A percentile compares a stretch with the other conserved stretches of the same genome.
These are phyloP conservation scores for Albula glossodonta DNA, from an alignment of 2,113 vertebrate genomes.

Conservation along the genomic window DNA sequence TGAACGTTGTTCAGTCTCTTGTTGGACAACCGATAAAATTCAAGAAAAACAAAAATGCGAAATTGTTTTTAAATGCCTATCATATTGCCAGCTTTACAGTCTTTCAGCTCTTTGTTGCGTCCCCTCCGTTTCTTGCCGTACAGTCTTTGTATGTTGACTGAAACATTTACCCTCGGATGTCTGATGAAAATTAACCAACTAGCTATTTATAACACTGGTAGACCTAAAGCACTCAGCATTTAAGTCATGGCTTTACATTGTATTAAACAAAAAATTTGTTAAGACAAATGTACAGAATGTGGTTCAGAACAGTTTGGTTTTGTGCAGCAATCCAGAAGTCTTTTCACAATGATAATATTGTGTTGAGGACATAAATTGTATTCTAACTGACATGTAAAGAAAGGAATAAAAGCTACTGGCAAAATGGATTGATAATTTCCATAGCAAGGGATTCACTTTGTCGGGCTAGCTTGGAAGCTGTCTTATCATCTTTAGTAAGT, in stretches of 20 bases:
- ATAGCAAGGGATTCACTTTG: not conserved
- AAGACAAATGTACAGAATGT: not conserved
- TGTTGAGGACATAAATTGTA: not conserved
- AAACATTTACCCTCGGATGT: too few relatives aligned
- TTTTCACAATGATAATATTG: slow-evolving; percentile 7
- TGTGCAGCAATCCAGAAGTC: not conserved
- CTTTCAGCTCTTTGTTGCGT: not conserved
- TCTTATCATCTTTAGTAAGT: not conserved
- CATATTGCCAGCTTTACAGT: too few relatives aligned
- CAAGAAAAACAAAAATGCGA: not conserved
- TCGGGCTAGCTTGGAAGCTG: not conserved
- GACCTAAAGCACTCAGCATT: not conserved
- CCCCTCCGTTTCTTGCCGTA: not conserved
- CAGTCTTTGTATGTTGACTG: too few relatives aligned
- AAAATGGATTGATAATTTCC: not conserved
- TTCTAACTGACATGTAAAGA: not conserved
- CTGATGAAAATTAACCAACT: too few relatives aligned
- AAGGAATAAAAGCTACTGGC: not conserved
- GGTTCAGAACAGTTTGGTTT: not conserved
- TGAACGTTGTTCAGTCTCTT: not conserved
- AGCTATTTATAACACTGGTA: too few relatives aligned
- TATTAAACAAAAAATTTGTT: not conserved
- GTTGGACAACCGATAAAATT: not conserved
- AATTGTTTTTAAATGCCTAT: not conserved
- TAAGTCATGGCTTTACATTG: not conserved